Base-by-base conservation (phyloP, 2,797 vertebrate genomes). In the Pogonophryne albipinna region DNA sequence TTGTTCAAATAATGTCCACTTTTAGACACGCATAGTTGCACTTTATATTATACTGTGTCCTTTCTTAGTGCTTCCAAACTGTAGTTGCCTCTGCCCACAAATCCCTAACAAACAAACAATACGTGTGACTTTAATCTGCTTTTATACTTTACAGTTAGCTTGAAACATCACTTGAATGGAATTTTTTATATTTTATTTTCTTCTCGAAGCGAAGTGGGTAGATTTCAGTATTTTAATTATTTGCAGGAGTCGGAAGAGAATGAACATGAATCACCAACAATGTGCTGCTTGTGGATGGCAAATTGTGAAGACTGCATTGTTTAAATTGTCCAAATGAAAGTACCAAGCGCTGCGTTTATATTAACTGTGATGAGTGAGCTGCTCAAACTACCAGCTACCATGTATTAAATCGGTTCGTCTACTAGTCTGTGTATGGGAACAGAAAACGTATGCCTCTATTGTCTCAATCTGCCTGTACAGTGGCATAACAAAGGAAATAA, bases 281-380 rank as follows among this genome's bases (percentile, higher is more conserved):
- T 42, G 31, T 56, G 56, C 31, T 52, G 19, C 66, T 63, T 11
- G 61, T 71, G 53, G 75, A 63, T 65, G 66, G 64, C 56, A 65
- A 62, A 11, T 41, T 38, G 41, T 71, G 44, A 57, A 12, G 53
- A 66, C 31, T 0, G 4, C 51, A 52, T 71, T 78, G 62, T 80
- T 74, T 78, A 44, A 38, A 56, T 56, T 79, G 70, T 61, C 45
- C 68, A 76, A 76, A 65, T 46, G 46, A 14, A 16, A 65, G 20
- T n/a, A 41, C 7, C 20, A 9, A 23, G 53, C 52, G 55, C 14
- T 16, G 2, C 60, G 80, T 49, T 83, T 78, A 51, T 56, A 78
- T 41, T 71, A 34, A 66, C 63, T 12, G 47, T 20, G 52, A 72
- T 53, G 64, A 79, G 66, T 20, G 68, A 69, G 51, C 34, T 19